Evolutionary conservation across 1,140 invertebrate species (phyloP), one percentile per base, ranked within the genome.

Genomic region (Calosoma granatense): DNA sequence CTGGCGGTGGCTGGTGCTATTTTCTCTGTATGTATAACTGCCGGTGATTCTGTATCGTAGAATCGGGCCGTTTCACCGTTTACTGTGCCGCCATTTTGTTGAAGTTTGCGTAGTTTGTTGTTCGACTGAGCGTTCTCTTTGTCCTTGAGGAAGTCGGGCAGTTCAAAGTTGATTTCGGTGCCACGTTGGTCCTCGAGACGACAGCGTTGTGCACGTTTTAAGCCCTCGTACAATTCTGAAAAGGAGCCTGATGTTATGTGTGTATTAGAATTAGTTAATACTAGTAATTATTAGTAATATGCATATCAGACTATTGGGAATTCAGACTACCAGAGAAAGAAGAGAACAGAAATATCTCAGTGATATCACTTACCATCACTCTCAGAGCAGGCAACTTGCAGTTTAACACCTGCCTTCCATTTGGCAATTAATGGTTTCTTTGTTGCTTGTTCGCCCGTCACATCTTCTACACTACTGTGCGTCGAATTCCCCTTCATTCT

Each of bases 141-240:
- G 57, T 78, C 81, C 72, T 87, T 86, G 15, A 90, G 71, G 70
- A 90, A 89, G 62, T 90, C 87, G 1, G 87, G 86, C 51, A 89
- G 70, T 72, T 89, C 85, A 63, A 85, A 87, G 68, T 88, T 88
- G 1, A 88, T 87, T 73, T 87, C 84, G 0, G 85, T 88, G 41
- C 87, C 88, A 60, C 88, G 75, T 71, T 92, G 88, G 69, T 91
- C 88, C 69, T 91, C 88, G 43, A 91, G 69, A 20, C 88, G 75
- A 52, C 80, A 80, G 60, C 83, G 70, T 68, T 90, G 87, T 1
- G 85, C 86, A 59, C 85, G 75, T 69, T 87, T 87, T 58, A 90
- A 70, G 22, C 87, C 84, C 69, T 90, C 87, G 61, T 88, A 85
- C 54, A 71, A 52, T 64, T 71, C 69, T 70, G 59, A 15, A 68